phyloP scores from a whole-genome alignment of 1,140 invertebrate genomes.

The Catajapyx aquilonaris region DNA sequence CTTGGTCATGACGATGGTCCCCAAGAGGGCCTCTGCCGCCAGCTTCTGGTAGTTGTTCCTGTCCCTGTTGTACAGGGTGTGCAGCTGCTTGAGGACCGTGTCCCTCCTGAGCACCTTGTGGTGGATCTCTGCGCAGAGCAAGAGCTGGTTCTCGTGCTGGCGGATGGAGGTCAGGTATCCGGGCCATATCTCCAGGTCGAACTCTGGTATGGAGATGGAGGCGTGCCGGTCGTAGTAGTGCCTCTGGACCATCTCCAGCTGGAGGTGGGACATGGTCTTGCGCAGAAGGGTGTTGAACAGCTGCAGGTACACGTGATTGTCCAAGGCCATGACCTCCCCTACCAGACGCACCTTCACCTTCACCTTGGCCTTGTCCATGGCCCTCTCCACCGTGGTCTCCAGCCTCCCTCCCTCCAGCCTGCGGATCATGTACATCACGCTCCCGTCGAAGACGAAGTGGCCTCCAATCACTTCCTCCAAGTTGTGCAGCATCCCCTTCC shows the following conservation, averaged over 20 bases:
- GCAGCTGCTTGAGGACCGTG: constrained; percentile 30
- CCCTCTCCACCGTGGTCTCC: no score
- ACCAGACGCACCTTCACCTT: constrained; percentile 5
- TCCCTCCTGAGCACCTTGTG: constrained; percentile 49
- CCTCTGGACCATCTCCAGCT: constrained; percentile 14
- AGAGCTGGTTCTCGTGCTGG: constrained; percentile 43
- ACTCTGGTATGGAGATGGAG: no score
- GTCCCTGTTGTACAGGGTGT: no score
- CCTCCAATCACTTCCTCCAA: no score
- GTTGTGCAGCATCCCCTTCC: no score
- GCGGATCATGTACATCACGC: no score
- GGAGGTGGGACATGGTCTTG: constrained; percentile 10
- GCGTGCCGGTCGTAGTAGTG: constrained; percentile 11
- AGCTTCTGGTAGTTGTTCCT: no score
- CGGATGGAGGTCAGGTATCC: constrained; percentile 57
- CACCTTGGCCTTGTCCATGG: no score
- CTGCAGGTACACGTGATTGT: constrained; percentile 10
- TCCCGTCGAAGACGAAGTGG: no score
- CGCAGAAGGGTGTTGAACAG: constrained; percentile 12
- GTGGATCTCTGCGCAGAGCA: constrained; percentile 50
- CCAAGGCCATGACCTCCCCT: constrained; percentile 1
- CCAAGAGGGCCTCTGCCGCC: constrained; percentile 42
- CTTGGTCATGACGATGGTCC: constrained; percentile 56
- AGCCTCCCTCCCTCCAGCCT: no score
- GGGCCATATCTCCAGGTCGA: constrained; percentile 44